Evolutionary conservation across 2,113 vertebrate genomes (phyloP).

Genomic region (Hippocampus zosterae): DNA sequence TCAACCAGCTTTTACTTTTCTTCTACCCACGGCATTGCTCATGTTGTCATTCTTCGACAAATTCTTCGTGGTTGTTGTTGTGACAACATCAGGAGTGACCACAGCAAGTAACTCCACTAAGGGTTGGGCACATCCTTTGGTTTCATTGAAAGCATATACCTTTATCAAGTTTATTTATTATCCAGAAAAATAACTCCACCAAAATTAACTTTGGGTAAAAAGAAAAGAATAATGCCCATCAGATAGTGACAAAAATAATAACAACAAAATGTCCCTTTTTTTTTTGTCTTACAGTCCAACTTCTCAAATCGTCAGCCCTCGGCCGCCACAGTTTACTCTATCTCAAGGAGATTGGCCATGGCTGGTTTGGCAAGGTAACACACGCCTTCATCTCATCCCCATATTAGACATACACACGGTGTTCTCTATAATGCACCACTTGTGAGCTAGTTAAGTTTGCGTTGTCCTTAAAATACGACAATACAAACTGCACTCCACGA

Average conservation of each 20-base stretch:
- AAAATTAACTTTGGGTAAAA: too few species aligned
- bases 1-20: neutral
- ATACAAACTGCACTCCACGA: too few species aligned
- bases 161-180: too few species aligned
- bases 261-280: neutral
- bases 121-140: too few species aligned
- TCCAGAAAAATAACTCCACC: too few species aligned
- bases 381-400: neutral
- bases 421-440: neutral
- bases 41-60: neutral
- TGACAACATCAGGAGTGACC: too few species aligned
- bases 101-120: too few species aligned
- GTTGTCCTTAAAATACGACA: too few species aligned
- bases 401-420: neutral
- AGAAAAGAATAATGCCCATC: too few species aligned
- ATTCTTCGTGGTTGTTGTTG: neutral
- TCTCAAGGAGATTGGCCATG: slow-evolving; percentile 91
- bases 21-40: neutral
- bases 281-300: slow-evolving; percentile 78
- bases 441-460: too few species aligned
- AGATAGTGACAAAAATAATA: neutral
- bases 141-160: too few species aligned
- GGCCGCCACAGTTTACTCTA: slow-evolving; percentile 91
- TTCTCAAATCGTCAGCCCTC: slow-evolving; percentile 86
- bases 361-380: slow-evolving; percentile 95